These are phyloP conservation scores for Homalodisca vitripennis DNA, from an alignment of 1,140 invertebrate genomes.

Conservation along the genomic window DNA sequence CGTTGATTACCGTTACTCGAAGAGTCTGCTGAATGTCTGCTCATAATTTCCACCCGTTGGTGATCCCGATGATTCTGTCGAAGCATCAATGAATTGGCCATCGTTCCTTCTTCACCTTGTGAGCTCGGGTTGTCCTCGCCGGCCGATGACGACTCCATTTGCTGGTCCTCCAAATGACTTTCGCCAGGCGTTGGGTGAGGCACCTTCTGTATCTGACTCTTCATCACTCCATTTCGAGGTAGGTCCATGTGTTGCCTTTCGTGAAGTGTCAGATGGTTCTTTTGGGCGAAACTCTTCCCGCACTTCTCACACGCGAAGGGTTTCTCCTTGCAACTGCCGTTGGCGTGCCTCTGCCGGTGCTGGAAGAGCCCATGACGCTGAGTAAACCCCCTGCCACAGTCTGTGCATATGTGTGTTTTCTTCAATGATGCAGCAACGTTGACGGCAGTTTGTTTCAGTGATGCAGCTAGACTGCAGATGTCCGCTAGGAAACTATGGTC, in stretches of 20 bases:
- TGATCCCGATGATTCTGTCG: constrained; percentile 2
- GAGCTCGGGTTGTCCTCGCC: not conserved
- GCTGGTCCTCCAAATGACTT: not conserved
- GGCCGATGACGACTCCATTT: not conserved
- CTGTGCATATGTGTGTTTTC: constrained; percentile 77
- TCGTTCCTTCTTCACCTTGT: not conserved
- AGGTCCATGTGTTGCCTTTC: constrained; percentile 78
- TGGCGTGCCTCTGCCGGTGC: constrained; percentile 70
- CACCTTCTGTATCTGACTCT: too few species aligned
- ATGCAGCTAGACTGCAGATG: constrained; percentile 75
- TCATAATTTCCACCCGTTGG: not conserved
- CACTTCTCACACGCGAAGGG: constrained; percentile 81
- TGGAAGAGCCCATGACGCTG: constrained; percentile 77
- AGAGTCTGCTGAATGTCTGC: not conserved
- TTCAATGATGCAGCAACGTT: constrained; percentile 46
- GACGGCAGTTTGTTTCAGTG: constrained; percentile 54
- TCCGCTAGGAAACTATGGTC: constrained; percentile 82
- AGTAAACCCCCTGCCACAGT: constrained; percentile 81
- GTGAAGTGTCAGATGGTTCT: constrained; percentile 77
- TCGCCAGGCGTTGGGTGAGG: not conserved
- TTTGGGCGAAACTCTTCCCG: constrained; percentile 84
- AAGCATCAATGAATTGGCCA: not conserved
- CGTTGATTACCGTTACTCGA: not conserved
- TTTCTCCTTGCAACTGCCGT: constrained; percentile 75
- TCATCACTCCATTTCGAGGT: constrained; percentile 38